Evolutionary conservation across 2,113 vertebrate species (phyloP).

Genomic region (Datnioides undecimradiatus): DNA sequence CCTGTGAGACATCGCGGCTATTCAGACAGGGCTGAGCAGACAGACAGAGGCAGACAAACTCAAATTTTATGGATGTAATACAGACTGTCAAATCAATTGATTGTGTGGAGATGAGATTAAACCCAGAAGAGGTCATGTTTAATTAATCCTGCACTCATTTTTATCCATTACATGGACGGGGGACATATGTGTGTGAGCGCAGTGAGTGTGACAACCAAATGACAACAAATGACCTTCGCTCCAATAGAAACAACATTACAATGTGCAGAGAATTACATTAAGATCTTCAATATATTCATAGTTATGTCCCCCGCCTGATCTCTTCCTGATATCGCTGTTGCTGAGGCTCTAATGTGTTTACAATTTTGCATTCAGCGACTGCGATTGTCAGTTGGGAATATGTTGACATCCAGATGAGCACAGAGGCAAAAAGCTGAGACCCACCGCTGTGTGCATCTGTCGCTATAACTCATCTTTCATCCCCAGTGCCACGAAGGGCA

Average conservation of each 20-base stretch:
- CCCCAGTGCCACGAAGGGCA: not conserved
- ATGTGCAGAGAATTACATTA: constrained; percentile 12
- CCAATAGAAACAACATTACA: constrained; percentile 1
- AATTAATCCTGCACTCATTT: constrained; percentile 1
- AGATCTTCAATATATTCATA: constrained; percentile 23
- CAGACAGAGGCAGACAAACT: not conserved
- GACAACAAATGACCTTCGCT: not conserved
- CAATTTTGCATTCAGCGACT: not conserved
- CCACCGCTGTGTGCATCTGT: constrained; percentile 13
- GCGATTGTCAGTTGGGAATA: not conserved
- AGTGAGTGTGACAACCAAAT: not conserved
- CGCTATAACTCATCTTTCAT: constrained; percentile 7
- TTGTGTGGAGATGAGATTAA: constrained; percentile 2
- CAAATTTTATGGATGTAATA: not conserved
- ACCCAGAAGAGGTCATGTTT: not conserved
- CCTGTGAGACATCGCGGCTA: not conserved
- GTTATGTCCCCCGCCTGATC: not conserved
- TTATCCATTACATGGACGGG: not conserved
- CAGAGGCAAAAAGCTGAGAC: constrained; percentile 1
- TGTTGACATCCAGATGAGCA: constrained; percentile 19
- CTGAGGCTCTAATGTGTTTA: not conserved
- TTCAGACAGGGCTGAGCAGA: not conserved
- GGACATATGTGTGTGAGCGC: not conserved
- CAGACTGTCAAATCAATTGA: constrained; percentile 1
- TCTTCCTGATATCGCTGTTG: not conserved